Conservation (phyloP, 2,797 vertebrate species). For the Alcedo atthis region DNA sequence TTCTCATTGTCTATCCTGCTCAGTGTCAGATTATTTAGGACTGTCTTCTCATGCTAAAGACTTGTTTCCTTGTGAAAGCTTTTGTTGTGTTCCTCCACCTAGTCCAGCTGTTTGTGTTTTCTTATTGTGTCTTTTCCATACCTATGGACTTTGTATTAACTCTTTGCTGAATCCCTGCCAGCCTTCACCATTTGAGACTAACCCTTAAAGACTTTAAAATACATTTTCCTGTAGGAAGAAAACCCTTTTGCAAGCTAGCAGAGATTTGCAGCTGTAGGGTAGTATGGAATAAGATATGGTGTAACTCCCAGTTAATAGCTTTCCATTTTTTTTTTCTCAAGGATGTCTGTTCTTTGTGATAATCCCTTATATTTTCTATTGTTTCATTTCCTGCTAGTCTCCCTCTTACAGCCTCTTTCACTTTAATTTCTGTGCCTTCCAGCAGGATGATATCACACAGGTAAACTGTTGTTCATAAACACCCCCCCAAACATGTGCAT, state of each 20-base stretch:
- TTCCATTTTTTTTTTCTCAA: constrained; percentile 4
- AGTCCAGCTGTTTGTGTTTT: not conserved
- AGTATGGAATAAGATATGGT: not conserved
- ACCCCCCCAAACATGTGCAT: not conserved
- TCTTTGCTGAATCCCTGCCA: not conserved
- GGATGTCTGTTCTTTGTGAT: constrained; percentile 31
- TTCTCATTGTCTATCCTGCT: not conserved
- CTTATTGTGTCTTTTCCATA: not conserved
- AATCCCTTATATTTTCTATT: constrained; percentile 54
- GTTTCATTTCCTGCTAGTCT: constrained; percentile 54
- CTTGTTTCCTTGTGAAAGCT: not conserved
- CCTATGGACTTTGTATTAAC: not conserved
- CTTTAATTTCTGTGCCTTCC: constrained; percentile 70
- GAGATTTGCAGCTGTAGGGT: not conserved
- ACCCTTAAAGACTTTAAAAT: not conserved
- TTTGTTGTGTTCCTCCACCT: not conserved
- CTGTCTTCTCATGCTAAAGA: not conserved
- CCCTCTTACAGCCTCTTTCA: constrained; percentile 64
- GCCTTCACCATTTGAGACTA: not conserved
- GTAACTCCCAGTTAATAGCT: not conserved
- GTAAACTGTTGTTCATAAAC: constrained; percentile 55
- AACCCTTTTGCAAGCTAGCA: not conserved
- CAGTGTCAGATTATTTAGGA: not conserved
- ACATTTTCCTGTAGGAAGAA: not conserved
- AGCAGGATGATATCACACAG: constrained; percentile 66